Evolutionary conservation across 2,888 invertebrate species (phyloP).

Genomic region (Trichacis sp.): DNA sequence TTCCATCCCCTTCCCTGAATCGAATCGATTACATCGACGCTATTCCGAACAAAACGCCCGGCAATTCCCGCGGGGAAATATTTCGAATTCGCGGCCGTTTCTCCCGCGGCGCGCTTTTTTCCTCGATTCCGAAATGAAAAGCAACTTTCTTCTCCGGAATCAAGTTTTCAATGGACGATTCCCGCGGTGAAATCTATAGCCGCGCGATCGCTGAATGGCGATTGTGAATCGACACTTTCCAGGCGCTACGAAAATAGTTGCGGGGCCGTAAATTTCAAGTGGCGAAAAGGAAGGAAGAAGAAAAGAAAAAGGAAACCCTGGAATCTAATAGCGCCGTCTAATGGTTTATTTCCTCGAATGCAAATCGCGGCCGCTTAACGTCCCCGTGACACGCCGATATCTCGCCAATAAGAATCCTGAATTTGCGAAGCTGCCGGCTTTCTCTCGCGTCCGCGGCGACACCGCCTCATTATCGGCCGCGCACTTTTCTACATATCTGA

Average conservation of each 20-base stretch:
- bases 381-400: neutral
- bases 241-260: constrained; percentile 3
- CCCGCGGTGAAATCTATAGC: constrained; percentile 1
- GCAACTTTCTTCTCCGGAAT: constrained; percentile 3
- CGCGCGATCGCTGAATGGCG: constrained; percentile 2
- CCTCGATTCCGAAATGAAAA: neutral
- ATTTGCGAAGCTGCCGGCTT: constrained; percentile 20
- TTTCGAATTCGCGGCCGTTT: neutral
- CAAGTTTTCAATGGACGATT: constrained; percentile 6
- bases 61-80: neutral
- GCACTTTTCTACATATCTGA: constrained; percentile 31
- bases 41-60: neutral
- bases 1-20: too few relatives aligned
- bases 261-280: neutral
- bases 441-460: constrained; percentile 36
- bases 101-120: neutral
- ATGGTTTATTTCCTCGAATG: neutral
- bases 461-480: constrained; percentile 50
- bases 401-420: neutral
- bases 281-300: neutral
- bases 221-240: constrained; percentile 6
- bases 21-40: too few relatives aligned
- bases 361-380: neutral
- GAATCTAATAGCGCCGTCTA: neutral
- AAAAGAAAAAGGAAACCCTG: too few relatives aligned